phyloP scores from a whole-genome alignment of 2,113 vertebrate genomes.

The Calypte anna region DNA sequence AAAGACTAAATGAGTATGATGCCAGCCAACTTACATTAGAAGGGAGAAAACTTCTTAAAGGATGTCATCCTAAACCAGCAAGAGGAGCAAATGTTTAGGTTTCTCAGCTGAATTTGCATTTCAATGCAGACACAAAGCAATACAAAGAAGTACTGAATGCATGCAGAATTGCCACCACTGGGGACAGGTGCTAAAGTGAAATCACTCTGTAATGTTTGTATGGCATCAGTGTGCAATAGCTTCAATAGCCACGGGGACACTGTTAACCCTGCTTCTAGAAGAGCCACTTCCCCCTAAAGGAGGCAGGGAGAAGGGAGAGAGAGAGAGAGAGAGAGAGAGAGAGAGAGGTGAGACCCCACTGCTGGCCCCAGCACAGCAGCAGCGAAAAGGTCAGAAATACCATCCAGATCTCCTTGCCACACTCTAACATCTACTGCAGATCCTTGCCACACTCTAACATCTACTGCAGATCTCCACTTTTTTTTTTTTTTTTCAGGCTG shows the following conservation, averaged over 20 bases:
- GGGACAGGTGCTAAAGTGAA: background rate
- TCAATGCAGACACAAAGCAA: background rate
- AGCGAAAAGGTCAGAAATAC: background rate
- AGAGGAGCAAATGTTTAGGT: background rate
- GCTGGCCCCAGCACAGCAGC: accelerated
- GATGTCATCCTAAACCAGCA: background rate
- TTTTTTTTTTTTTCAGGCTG: background rate
- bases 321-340: background rate
- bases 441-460: background rate
- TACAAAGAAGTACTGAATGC: background rate
- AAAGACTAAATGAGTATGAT: background rate
- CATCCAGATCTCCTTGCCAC: background rate
- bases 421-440: background rate
- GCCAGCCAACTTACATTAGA: background rate
- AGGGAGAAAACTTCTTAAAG: background rate
- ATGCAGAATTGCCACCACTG: background rate
- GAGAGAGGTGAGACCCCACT: background rate
- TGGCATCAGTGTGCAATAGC: background rate
- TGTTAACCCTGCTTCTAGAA: accelerated
- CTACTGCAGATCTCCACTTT: background rate
- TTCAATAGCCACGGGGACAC: background rate
- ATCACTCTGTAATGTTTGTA: background rate
- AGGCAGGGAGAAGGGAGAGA: background rate
- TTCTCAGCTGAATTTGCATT: background rate
- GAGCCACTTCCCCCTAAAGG: background rate